Conservation (phyloP, 2,888 invertebrate species). For the Ecdyonurus torrentis region DNA sequence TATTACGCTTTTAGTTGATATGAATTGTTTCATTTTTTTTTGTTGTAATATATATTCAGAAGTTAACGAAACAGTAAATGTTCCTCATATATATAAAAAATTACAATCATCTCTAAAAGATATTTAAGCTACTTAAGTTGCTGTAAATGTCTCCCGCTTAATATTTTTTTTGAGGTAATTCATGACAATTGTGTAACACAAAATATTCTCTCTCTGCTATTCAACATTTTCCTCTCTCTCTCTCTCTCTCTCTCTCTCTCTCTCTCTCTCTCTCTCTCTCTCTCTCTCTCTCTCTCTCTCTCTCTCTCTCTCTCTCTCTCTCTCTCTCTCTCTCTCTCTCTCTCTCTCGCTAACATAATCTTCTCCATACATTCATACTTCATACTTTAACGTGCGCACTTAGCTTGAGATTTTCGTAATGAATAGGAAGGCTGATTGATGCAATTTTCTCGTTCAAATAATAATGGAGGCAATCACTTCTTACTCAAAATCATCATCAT, state of each 20-base stretch:
- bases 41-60: too few relatives aligned
- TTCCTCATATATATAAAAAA: too few relatives aligned
- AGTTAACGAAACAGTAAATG: too few relatives aligned
- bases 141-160: neutral
- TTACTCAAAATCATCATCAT: too few relatives aligned
- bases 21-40: too few relatives aligned
- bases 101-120: too few relatives aligned
- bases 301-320: neutral
- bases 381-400: neutral
- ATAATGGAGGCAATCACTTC: constrained; percentile 1
- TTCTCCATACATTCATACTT: neutral
- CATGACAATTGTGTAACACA: neutral
- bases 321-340: neutral
- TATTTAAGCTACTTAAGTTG: too few relatives aligned
- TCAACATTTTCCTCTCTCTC: neutral
- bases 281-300: neutral
- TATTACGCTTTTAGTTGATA: too few relatives aligned
- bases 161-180: neutral
- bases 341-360: too few relatives aligned
- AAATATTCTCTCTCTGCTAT: neutral
- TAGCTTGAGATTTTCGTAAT: constrained; percentile 1
- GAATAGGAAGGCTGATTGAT: constrained; percentile 3
- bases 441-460: constrained; percentile 1
- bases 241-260: neutral
- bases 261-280: neutral